Conservation (phyloP, 1,140 invertebrate species). For the Belonocnema kinseyi region DNA sequence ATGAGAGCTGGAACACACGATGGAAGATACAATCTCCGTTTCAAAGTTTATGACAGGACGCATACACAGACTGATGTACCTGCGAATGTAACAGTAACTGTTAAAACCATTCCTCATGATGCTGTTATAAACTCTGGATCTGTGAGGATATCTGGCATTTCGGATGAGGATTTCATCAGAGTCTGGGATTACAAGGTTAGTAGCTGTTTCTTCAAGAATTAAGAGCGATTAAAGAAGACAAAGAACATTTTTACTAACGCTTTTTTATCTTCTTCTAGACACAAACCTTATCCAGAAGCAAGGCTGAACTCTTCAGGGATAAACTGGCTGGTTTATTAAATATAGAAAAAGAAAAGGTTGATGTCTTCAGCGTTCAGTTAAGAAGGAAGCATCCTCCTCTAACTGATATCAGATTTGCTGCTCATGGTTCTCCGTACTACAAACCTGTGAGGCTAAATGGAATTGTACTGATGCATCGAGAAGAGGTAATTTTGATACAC, state of each 20-base stretch:
- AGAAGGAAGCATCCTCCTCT: constrained; percentile 90
- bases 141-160: constrained; percentile 93
- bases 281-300: constrained; percentile 89
- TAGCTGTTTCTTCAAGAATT: background rate
- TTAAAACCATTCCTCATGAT: constrained; percentile 95
- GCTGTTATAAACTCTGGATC: constrained; percentile 97
- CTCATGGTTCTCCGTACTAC: constrained; percentile 96
- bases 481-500: constrained; percentile 79
- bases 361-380: constrained; percentile 95
- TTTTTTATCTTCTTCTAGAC: constrained; percentile 72
- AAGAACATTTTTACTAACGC: background rate
- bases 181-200: constrained; percentile 91
- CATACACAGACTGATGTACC: constrained; percentile 94
- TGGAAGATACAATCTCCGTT: constrained; percentile 89
- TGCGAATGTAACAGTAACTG: constrained; percentile 94
- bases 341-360: constrained; percentile 91
- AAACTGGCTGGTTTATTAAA: constrained; percentile 90
- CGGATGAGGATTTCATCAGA: constrained; percentile 96
- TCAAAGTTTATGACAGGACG: constrained; percentile 95
- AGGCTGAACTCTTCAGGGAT: constrained; percentile 90
- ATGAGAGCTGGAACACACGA: constrained; percentile 94
- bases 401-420: constrained; percentile 95
- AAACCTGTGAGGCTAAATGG: constrained; percentile 96
- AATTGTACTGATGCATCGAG: constrained; percentile 93
- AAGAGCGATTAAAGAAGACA: background rate